phyloP scores from a whole-genome alignment of 1,140 invertebrate species.

The Heliconius melpomene region DNA sequence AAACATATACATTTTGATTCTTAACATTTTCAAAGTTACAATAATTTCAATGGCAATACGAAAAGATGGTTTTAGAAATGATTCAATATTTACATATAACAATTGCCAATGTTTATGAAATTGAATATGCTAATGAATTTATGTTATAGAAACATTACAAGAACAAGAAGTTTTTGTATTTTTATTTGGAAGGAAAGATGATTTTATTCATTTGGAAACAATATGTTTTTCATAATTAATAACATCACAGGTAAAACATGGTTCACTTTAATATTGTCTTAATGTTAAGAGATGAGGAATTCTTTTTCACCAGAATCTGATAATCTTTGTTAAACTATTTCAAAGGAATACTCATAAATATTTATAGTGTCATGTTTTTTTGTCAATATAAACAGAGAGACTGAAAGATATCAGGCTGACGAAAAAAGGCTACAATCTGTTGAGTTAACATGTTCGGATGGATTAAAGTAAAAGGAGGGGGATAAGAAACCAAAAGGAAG shows the following conservation, averaged over 20 bases:
- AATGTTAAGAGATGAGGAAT: no score
- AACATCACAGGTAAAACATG: no score
- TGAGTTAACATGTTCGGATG: no score
- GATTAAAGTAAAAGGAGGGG: no score
- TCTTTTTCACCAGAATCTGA: no score
- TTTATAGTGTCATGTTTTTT: not conserved
- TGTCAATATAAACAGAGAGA: slow-evolving; percentile 2
- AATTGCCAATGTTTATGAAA: not conserved
- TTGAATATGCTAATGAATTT: not conserved
- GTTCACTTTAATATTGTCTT: no score
- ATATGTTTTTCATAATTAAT: no score
- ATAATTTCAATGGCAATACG: not conserved
- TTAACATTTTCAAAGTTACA: not conserved
- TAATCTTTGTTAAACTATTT: no score
- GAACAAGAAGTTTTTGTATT: not conserved
- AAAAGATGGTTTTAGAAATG: not conserved
- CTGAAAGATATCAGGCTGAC: not conserved
- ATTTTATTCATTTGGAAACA: not conserved
- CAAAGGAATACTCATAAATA: no score
- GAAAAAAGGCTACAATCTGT: not conserved
- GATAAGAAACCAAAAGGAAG: no score
- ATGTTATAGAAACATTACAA: not conserved
- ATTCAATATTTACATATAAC: slow-evolving; percentile 8
- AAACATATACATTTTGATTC: no score
- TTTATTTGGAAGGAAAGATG: not conserved